Conservation (phyloP, 2,113 vertebrate genomes). For the Cyrtonyx montezumae region DNA sequence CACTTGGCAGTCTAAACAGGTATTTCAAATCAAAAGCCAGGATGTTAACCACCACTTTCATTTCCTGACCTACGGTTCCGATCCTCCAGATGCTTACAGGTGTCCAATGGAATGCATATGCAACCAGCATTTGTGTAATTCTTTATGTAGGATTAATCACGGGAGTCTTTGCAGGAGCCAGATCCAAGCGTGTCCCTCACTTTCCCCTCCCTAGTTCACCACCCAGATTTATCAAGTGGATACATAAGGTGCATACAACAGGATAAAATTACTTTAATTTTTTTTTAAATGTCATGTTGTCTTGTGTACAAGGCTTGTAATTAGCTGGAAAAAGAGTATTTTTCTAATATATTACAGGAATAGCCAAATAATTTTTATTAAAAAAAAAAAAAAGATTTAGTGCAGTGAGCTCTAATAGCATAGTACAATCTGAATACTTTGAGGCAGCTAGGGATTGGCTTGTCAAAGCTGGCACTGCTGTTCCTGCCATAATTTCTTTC, state of each 20-base stretch:
- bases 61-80: neutral
- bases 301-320: slow-evolving; percentile 77
- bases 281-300: slow-evolving; percentile 69
- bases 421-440: slow-evolving; percentile 82
- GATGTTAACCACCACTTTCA: slow-evolving; percentile 61
- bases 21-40: slow-evolving; percentile 69
- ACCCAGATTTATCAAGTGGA: slow-evolving; percentile 68
- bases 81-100: neutral
- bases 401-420: slow-evolving; percentile 79
- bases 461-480: slow-evolving; percentile 68
- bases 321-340: slow-evolving; percentile 81
- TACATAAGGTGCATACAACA: slow-evolving; percentile 62
- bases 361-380: slow-evolving; percentile 82
- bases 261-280: slow-evolving; percentile 51
- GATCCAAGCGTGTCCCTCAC: slow-evolving; percentile 66
- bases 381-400: slow-evolving; percentile 71
- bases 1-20: slow-evolving; percentile 29
- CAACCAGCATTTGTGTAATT: neutral
- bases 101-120: neutral
- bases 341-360: slow-evolving; percentile 82
- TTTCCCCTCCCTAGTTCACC: slow-evolving; percentile 58
- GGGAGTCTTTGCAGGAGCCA: slow-evolving; percentile 43
- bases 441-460: slow-evolving; percentile 75
- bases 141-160: neutral
- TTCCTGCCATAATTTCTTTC: slow-evolving; percentile 72